Base-by-base conservation (phyloP, 2,113 vertebrate genomes). In the Dicaeum eximium region DNA sequence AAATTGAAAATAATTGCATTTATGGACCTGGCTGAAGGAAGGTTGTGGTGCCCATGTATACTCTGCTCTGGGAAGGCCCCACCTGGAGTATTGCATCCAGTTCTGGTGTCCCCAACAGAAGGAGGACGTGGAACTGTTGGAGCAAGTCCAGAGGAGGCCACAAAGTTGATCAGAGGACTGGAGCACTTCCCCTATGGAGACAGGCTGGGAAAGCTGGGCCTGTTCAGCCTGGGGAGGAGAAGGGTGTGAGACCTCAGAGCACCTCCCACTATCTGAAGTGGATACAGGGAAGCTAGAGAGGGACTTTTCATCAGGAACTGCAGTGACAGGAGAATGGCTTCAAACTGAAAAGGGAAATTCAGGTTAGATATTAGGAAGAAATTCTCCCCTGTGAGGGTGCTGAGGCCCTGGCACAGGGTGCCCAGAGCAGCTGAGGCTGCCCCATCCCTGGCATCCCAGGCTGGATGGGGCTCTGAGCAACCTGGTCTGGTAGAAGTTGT, bases 301-400 rank as follows among this genome's bases (percentile, higher is more conserved):
- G 21, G 14, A 69, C 11, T 48, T 53, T 27, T 35, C 31, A 42
- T 35, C 35, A 37, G 25, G 22, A 69, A 23, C 15, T 42, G 35
- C 11, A 83, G 40, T 28, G 5, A 33, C 14, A 69, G 35, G 10
- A 8, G 6, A 75, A 33, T 7, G 17, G 12, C 8, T 82, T 25
- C 70, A 74, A 3, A 38, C 2, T 30, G 20, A 28, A 60, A 65
- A n/a, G 24, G 38, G 11, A 67, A n/a, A 24, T n/a, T 25, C 13
- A 40, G 6, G 17, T 27, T 40, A 9, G 13, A 19, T 40, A 61
- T 19, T 1, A 3, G 21, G 24, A 60, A 47, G 14, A n/a, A 67
- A 67, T 61, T 35, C 0, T 22, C 3, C 8, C 5, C n/a, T 82
- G 24, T 74, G 53, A 53, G 11, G 7, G 3, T 45, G 30, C 0